Conservation (phyloP, 2,888 invertebrate species). For the Mycalesis mineus region DNA sequence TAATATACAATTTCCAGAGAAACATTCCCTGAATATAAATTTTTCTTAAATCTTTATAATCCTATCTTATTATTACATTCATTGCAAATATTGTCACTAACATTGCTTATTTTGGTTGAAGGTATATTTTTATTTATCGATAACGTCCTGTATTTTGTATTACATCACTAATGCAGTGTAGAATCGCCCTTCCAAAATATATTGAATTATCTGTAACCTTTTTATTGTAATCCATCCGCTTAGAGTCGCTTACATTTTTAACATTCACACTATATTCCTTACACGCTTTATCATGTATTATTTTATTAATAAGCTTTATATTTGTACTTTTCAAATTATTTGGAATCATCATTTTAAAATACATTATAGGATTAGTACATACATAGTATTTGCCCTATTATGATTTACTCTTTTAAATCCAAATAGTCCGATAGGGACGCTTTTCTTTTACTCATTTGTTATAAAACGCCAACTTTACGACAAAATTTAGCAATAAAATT, state of each 20-base stretch:
- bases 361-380: too few species aligned
- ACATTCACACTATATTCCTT: conserved; percentile 5
- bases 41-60: too few species aligned
- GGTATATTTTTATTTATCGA: conserved; percentile 18
- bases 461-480: too few species aligned
- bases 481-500: too few species aligned
- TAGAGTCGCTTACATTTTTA: conserved; percentile 7
- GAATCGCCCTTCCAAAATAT: conserved; percentile 18
- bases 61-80: neutral
- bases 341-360: neutral
- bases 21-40: too few species aligned
- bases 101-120: neutral
- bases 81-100: neutral
- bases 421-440: too few species aligned
- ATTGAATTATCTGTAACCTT: neutral
- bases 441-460: too few species aligned
- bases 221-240: conserved; percentile 5
- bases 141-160: conserved; percentile 14
- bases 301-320: conserved; percentile 12
- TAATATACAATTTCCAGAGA: too few species aligned
- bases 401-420: too few species aligned
- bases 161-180: conserved; percentile 12
- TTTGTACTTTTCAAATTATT: neutral
- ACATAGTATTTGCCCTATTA: too few species aligned
- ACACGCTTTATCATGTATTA: conserved; percentile 20